These are phyloP conservation scores for Anodontia alba DNA, from an alignment of 2,888 invertebrate genomes.

Conservation along the genomic window DNA sequence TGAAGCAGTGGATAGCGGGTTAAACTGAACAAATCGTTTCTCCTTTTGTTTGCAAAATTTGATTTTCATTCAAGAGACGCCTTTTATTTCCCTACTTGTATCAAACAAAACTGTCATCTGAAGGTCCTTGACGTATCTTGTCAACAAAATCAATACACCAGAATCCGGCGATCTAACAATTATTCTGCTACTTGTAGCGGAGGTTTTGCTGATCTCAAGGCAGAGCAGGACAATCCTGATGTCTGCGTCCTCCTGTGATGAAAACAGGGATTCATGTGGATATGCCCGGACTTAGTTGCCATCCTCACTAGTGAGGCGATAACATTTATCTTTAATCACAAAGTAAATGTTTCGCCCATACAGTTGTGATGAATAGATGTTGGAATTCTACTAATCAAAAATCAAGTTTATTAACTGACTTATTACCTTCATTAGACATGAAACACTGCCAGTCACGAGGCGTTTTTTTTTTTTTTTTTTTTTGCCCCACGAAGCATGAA, in stretches of 20 bases:
- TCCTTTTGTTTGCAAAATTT: neutral
- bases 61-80: neutral
- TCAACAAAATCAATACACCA: neutral
- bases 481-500: neutral
- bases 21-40: neutral
- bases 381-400: too few species aligned
- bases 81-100: too few species aligned
- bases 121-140: neutral
- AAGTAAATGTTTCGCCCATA: too few species aligned
- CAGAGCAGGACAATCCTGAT: neutral
- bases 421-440: too few species aligned
- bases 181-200: neutral
- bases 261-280: too few species aligned
- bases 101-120: too few species aligned
- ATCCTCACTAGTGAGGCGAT: neutral
- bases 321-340: too few species aligned
- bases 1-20: neutral
- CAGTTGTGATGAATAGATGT: neutral
- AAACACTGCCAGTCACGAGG: conserved; percentile 14
- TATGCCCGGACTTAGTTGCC: neutral
- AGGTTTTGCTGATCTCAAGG: too few species aligned
- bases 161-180: neutral
- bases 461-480: neutral
- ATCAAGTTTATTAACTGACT: too few species aligned
- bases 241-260: neutral